Percentiles rank a stretch among this genome's conserved stretches.
Evolutionary conservation across 2,113 vertebrate genomes (phyloP).

Genomic region (Oriolus oriolus): DNA sequence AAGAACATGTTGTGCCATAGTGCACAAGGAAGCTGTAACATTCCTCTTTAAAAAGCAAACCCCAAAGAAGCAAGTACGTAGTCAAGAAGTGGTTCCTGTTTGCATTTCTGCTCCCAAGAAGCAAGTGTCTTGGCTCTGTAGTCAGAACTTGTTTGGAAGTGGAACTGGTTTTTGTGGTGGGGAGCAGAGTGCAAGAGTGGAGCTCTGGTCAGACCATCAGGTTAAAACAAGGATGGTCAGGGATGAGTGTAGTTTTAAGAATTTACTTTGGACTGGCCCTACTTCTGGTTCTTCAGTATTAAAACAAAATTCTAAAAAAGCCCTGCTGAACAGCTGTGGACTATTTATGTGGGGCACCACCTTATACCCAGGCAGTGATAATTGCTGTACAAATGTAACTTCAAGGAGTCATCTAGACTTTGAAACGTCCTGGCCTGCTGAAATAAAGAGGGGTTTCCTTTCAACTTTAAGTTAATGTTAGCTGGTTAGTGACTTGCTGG

Average conservation of each 20-base stretch:
- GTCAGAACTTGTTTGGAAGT: neutral
- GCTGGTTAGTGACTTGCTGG: neutral
- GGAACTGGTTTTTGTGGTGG: accelerated
- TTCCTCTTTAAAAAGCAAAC: neutral
- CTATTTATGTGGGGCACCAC: neutral
- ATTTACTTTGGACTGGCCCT: neutral
- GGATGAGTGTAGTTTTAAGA: neutral
- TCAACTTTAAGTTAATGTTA: neutral
- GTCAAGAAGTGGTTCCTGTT: neutral
- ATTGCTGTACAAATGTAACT: neutral
- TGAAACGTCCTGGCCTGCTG: neutral
- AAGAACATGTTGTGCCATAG: neutral
- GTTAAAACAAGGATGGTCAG: neutral
- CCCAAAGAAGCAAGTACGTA: accelerated
- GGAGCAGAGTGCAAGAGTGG: neutral
- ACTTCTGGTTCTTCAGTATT: neutral
- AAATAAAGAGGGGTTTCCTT: neutral
- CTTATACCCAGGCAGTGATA: neutral
- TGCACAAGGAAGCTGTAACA: neutral
- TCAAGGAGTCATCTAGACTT: neutral
- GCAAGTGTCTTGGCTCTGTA: neutral
- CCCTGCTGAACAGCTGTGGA: neutral
- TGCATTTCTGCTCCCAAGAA: neutral
- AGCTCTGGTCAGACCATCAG: neutral
- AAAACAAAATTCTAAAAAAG: neutral